phyloP scores from a whole-genome alignment of 2,113 vertebrate species.

The Anhinga anhinga region DNA sequence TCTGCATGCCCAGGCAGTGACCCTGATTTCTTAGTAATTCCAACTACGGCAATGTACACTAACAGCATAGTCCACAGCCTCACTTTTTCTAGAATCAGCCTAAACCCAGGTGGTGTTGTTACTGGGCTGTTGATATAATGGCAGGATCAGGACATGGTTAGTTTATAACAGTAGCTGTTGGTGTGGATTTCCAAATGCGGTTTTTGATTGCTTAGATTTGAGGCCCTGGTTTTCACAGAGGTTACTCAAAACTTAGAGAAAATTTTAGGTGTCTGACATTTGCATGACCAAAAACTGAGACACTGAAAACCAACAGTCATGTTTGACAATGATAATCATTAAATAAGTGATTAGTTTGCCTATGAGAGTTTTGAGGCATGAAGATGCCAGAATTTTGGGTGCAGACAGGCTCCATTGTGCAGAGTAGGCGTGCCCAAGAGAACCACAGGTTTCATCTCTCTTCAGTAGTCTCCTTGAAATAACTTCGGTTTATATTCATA shows the following conservation, averaged over 20 bases:
- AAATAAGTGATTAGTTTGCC: background rate
- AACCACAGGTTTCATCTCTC: background rate
- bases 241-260: background rate
- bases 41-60: background rate
- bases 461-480: background rate
- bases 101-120: fast-evolving
- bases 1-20: background rate
- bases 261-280: background rate
- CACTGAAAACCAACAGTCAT: fast-evolving
- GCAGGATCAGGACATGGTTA: background rate
- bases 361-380: background rate
- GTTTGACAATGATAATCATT: background rate
- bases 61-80: background rate
- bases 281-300: background rate
- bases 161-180: background rate
- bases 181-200: background rate
- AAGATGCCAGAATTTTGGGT: background rate
- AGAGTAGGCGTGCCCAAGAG: background rate
- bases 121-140: background rate
- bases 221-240: background rate
- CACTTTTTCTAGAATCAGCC: background rate
- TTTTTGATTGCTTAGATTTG: background rate
- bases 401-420: fast-evolving
- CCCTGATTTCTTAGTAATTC: background rate
- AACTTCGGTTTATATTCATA: background rate